A percentile compares a stretch with the other conserved stretches of the same genome.
These are phyloP conservation scores for Mus caroli DNA, from an alignment of 2,797 vertebrate species.

Conservation along the genomic window DNA sequence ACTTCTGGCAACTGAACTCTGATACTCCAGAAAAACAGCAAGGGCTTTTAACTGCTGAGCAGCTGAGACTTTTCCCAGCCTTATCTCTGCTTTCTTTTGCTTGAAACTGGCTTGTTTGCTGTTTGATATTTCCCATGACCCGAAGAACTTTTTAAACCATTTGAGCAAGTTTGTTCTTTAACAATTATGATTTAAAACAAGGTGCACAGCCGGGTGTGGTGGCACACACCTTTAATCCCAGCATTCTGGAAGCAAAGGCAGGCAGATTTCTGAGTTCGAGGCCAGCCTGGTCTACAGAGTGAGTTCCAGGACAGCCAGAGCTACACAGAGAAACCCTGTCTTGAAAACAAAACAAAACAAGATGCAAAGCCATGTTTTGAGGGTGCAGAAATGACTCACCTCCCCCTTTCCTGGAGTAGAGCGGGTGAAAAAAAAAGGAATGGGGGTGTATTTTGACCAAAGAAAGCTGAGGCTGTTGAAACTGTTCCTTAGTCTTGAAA, in stretches of 20 bases:
- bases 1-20: neutral
- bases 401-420: slow-evolving; percentile 71
- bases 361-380: neutral
- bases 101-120: slow-evolving; percentile 66
- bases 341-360: slow-evolving; percentile 16
- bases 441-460: slow-evolving; percentile 33
- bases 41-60: neutral
- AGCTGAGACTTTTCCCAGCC: neutral
- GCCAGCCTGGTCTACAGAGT: no score
- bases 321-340: no score
- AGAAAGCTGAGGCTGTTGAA: slow-evolving; percentile 20
- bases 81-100: neutral
- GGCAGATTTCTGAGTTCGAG: no score
- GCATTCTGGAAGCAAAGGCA: no score
- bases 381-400: neutral
- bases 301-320: no score
- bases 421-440: slow-evolving; percentile 30
- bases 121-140: slow-evolving; percentile 65
- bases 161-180: slow-evolving; percentile 72
- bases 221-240: no score
- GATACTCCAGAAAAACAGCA: neutral
- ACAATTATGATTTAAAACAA: slow-evolving; percentile 78
- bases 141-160: slow-evolving; percentile 43
- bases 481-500: neutral
- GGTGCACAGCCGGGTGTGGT: no score